Evolutionary conservation across 1,140 invertebrate genomes (phyloP).

Genomic region (Chrysomallon squamiferum): DNA sequence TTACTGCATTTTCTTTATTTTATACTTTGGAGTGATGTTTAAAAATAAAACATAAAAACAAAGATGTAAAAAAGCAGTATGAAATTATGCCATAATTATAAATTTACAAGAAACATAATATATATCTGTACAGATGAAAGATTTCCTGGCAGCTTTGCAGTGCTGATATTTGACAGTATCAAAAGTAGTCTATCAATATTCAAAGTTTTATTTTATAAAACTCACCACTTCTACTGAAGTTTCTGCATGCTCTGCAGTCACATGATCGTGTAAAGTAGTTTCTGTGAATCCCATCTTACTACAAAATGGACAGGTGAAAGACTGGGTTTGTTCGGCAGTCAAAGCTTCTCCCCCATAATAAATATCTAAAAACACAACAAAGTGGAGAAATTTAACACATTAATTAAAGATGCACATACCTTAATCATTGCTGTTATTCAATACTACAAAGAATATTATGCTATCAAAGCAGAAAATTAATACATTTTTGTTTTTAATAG

Average conservation of each 20-base stretch:
- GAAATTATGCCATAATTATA: no score
- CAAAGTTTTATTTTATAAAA: no score
- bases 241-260: slow-evolving; percentile 86
- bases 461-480: background rate
- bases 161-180: no score
- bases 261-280: slow-evolving; percentile 88
- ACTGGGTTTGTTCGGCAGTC: slow-evolving; percentile 86
- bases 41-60: no score
- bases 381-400: background rate
- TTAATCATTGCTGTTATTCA: background rate
- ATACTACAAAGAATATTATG: background rate
- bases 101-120: no score
- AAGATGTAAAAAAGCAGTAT: no score
- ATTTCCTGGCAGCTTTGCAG: no score
- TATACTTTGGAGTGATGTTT: no score
- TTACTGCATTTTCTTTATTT: background rate
- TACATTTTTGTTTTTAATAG: no score
- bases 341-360: slow-evolving; percentile 94
- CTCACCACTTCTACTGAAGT: slow-evolving; percentile 84
- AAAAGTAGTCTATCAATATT: no score
- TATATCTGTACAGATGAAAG: no score
- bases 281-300: slow-evolving; percentile 95
- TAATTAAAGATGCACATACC: no score
- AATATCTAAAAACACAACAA: slow-evolving; percentile 71
- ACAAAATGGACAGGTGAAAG: slow-evolving; percentile 96